A percentile compares a stretch with the other conserved stretches of the same genome.
phyloP scores from a whole-genome alignment of 2,797 vertebrate genomes.

The Serranus cabrilla region DNA sequence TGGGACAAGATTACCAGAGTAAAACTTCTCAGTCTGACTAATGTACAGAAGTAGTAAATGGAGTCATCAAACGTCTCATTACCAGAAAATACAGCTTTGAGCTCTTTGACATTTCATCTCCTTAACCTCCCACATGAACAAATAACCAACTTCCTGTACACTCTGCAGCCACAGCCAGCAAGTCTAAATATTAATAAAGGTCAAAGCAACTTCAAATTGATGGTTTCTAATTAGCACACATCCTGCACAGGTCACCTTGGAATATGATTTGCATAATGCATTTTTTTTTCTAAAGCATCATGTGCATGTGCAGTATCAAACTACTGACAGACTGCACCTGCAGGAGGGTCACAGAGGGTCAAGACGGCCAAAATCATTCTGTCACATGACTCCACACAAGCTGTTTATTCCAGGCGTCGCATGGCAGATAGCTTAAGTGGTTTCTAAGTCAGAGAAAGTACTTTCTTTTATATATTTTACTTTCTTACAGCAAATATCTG shows the following conservation, averaged over 20 bases:
- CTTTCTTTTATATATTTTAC: slow-evolving; percentile 8
- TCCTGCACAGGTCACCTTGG: slow-evolving; percentile 69
- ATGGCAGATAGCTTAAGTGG: not conserved
- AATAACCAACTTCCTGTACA: slow-evolving; percentile 19
- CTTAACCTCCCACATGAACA: slow-evolving; percentile 13
- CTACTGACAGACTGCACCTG: slow-evolving; percentile 19
- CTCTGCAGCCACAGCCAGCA: slow-evolving; percentile 23
- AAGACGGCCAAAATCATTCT: slow-evolving; percentile 1
- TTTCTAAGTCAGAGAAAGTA: not conserved
- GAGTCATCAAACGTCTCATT: slow-evolving; percentile 1
- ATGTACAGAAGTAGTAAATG: not conserved
- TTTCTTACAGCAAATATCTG: not conserved
- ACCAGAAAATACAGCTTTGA: not conserved
- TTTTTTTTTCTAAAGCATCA: slow-evolving; percentile 6
- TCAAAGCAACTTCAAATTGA: slow-evolving; percentile 59
- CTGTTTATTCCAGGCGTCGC: not conserved
- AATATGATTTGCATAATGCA: slow-evolving; percentile 61
- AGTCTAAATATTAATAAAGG: slow-evolving; percentile 66
- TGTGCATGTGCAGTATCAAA: slow-evolving; percentile 5
- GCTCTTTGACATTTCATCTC: slow-evolving; percentile 20
- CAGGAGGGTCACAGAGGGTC: slow-evolving; percentile 11
- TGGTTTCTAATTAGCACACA: slow-evolving; percentile 66
- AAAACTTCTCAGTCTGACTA: not conserved
- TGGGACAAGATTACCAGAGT: not conserved
- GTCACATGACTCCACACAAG: not conserved